phyloP scores from a whole-genome alignment of 1,140 invertebrate genomes.

The Zaprionus nigranus region DNA sequence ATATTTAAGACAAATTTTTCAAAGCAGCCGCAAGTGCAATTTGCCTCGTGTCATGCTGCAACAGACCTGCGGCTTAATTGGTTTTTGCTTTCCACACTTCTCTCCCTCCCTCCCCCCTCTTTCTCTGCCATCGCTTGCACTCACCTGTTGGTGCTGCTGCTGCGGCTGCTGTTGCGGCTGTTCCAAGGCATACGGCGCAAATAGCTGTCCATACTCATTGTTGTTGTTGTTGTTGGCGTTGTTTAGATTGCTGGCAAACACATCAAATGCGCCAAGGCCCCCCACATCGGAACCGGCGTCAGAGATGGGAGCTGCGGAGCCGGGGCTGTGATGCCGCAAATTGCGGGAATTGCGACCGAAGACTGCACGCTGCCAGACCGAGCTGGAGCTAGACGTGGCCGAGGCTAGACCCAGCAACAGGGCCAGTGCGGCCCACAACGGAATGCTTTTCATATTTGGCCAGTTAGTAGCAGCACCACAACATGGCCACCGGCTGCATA shows the following conservation, averaged over 20 bases:
- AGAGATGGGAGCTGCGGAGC: constrained; percentile 4
- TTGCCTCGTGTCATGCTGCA: not conserved
- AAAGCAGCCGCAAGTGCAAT: constrained; percentile 1
- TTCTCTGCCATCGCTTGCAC: constrained; percentile 22
- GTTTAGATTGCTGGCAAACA: constrained; percentile 36
- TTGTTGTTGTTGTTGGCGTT: constrained; percentile 29
- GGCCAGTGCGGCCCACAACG: constrained; percentile 60
- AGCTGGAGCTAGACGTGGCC: constrained; percentile 29
- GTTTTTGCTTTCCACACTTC: constrained; percentile 4
- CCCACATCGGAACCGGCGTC: not conserved
- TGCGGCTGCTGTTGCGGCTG: constrained; percentile 39
- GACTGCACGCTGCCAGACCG: constrained; percentile 89
- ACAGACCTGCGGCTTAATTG: constrained; percentile 7
- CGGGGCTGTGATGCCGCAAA: constrained; percentile 86
- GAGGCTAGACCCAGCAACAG: constrained; percentile 61
- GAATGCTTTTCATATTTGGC: constrained; percentile 69
- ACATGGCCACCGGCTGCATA: constrained; percentile 40
- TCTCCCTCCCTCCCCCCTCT: not conserved
- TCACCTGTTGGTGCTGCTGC: constrained; percentile 61
- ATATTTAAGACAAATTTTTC: not conserved
- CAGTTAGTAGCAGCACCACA: constrained; percentile 45
- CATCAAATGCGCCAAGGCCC: constrained; percentile 18
- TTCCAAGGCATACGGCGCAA: constrained; percentile 35
- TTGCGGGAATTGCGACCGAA: constrained; percentile 94
- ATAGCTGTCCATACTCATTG: constrained; percentile 48